These are phyloP conservation scores for Chymomyza costata DNA, from an alignment of 1,140 invertebrate species.

Conservation along the genomic window DNA sequence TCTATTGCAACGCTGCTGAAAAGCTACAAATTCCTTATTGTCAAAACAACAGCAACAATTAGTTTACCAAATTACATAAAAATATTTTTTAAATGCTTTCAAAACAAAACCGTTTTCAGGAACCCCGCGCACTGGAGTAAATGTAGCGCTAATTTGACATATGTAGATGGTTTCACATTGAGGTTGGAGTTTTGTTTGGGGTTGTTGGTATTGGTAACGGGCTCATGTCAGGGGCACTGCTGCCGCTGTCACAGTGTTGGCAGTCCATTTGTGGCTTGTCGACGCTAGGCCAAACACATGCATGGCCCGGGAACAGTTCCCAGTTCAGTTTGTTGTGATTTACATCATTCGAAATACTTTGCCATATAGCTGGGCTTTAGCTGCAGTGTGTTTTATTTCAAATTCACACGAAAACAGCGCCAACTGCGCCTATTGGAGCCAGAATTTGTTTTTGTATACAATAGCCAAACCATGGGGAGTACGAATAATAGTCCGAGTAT, in stretches of 20 bases:
- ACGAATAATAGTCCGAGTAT: too few relatives aligned
- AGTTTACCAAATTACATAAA: conserved; percentile 74
- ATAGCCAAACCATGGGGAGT: conserved; percentile 61
- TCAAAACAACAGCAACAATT: conserved; percentile 71
- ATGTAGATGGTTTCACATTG: conserved; percentile 50
- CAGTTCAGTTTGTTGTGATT: conserved; percentile 2
- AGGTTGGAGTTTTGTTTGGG: too few relatives aligned
- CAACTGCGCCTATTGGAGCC: conserved; percentile 6
- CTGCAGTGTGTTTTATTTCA: conserved; percentile 69
- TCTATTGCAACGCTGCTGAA: conserved; percentile 34
- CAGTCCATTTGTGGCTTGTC: conserved; percentile 69
- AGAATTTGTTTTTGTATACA: conserved; percentile 46
- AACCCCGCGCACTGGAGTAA: conserved; percentile 2
- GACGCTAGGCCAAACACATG: conserved; percentile 34
- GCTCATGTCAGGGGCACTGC: conserved; percentile 9
- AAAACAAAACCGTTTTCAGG: conserved; percentile 39
- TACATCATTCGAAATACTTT: conserved; percentile 8
- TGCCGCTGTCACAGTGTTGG: conserved; percentile 15
- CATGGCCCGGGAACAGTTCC: background rate
- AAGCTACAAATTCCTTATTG: conserved; percentile 74
- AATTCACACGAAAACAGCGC: conserved; percentile 50
- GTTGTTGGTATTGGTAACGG: conserved; percentile 17
- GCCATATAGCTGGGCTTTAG: background rate
- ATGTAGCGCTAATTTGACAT: conserved; percentile 51
- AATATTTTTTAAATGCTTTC: conserved; percentile 70